Base-by-base conservation (phyloP, 2,888 invertebrate species). In the Xestia xanthographa region DNA sequence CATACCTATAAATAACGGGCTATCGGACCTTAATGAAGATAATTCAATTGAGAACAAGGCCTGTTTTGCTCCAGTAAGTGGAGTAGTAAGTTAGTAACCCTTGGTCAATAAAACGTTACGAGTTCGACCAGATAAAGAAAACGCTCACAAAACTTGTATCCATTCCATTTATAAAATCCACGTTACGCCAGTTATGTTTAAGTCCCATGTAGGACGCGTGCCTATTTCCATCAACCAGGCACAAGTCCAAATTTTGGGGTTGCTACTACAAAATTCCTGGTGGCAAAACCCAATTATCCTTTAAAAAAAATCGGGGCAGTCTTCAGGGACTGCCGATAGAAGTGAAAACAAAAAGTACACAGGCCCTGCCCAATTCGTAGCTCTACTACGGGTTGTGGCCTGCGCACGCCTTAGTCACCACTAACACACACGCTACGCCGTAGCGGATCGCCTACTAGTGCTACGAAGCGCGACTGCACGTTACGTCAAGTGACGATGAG, bases 1-100 rank as follows among this genome's bases (percentile, higher is more conserved):
- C 26, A 22, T 17, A n/a, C 26, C 29, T 17, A 58, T 71, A 71
- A 71, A 58, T 60, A 53, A 29, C 12, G 9, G n/a, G 62, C 48
- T 79, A 78, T 79, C 79, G 56, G n/a, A 22, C 22, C n/a, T 41
- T 48, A 26, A 56, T 8, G 29, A 56, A 66, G 78, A 79, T 79
- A 67, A 78, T 20, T 72, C 38, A 12, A 66, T 62, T 17, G 50
- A 72, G 72, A 14, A 22, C 73, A 56, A 67, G 41, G 62, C 63
- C 41, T 63, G 17, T 22, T 53, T 63, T 26, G 63, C n/a, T n/a
- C 41, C 17, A 71, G 43, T 65, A 65, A 65, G 8, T 71, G 78
- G 58, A 50, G 50, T 58, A 58, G 17, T 53, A n/a, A 53, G n/a
- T 22, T 34, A 66, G 22, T 77, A 50, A 58, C 58, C 66, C 66